phyloP scores from a whole-genome alignment of 1,140 invertebrate species.

The Geopemphigus sp. region DNA sequence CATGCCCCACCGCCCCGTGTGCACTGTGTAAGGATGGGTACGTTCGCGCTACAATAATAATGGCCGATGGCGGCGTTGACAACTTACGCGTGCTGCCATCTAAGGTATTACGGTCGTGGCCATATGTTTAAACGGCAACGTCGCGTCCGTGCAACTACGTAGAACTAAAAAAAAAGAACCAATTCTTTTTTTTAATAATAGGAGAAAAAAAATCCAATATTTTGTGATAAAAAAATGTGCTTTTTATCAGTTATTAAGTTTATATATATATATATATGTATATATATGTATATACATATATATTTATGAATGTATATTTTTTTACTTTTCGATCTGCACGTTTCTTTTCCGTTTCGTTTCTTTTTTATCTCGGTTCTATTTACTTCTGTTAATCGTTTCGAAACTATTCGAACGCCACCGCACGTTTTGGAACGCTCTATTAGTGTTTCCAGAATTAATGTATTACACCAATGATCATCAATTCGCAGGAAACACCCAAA shows the following conservation, averaged over 20 bases:
- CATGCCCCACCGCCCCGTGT: too few species aligned
- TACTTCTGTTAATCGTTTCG: not conserved
- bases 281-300: too few species aligned
- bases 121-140: conserved; percentile 43
- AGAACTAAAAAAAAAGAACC: conserved; percentile 20
- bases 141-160: not conserved
- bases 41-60: too few species aligned
- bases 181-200: not conserved
- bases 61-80: not conserved
- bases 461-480: conserved; percentile 40
- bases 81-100: not conserved
- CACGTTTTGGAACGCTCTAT: not conserved
- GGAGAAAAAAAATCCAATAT: conserved; percentile 17
- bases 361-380: not conserved
- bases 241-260: conserved; percentile 47
- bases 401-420: not conserved
- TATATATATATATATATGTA: not conserved
- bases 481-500: conserved; percentile 47
- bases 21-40: too few species aligned
- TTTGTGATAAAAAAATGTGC: conserved; percentile 47
- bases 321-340: not conserved
- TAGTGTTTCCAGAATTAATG: conserved; percentile 12
- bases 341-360: conserved; percentile 29
- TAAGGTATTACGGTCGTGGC: not conserved
- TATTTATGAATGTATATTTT: too few species aligned